Evolutionary conservation across 2,888 invertebrate genomes (phyloP).

Genomic region (Campoletis raptor): DNA sequence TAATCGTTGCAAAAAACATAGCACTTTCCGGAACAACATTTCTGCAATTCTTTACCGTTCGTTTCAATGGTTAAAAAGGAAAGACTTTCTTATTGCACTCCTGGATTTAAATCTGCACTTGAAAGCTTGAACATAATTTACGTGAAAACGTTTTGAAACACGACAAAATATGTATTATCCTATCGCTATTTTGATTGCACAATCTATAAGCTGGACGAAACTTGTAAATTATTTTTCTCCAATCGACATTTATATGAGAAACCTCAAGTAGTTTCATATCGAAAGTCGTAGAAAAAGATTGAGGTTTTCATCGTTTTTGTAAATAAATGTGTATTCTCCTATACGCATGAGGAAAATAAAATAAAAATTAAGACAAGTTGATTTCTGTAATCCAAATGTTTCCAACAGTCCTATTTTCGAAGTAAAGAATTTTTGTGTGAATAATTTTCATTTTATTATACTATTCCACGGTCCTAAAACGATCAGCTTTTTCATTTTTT

Average conservation of each 20-base stretch:
- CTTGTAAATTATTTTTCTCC: conserved; percentile 10
- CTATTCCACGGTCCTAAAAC: too few species aligned
- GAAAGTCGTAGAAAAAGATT: conserved; percentile 46
- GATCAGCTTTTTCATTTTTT: too few species aligned
- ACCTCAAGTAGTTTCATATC: conserved; percentile 1
- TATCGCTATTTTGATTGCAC: too few species aligned
- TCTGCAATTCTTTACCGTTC: neutral
- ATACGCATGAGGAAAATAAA: neutral
- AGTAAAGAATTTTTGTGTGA: too few species aligned
- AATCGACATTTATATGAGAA: conserved; percentile 11
- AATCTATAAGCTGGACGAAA: conserved; percentile 35
- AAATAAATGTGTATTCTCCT: neutral
- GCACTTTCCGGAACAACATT: too few species aligned
- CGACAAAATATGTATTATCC: too few species aligned
- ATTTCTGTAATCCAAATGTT: conserved; percentile 7
- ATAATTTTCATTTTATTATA: too few species aligned
- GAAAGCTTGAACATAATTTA: too few species aligned
- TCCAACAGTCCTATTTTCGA: too few species aligned
- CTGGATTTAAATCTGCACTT: neutral
- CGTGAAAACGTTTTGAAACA: too few species aligned
- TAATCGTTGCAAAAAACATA: neutral
- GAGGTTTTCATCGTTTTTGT: conserved; percentile 27
- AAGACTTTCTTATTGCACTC: neutral
- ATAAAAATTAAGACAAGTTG: neutral
- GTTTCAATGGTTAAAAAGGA: neutral